Conservation (phyloP, 1,140 invertebrate species). For the Geopemphigus sp. region DNA sequence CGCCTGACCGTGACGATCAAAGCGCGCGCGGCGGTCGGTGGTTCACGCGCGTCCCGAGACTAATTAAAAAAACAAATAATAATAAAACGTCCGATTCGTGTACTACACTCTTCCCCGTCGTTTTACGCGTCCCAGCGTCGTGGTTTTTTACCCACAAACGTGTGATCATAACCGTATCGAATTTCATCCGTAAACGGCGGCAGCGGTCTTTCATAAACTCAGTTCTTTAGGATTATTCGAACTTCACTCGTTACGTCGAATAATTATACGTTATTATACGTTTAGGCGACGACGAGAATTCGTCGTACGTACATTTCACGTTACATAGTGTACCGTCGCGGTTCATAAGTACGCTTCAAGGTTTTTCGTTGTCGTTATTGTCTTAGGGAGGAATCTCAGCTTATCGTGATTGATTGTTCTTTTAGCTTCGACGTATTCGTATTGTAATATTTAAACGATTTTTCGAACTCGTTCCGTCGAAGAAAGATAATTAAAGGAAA, state of each 20-base stretch:
- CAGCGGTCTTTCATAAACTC: neutral
- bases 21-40: too few species aligned
- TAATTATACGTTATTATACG: neutral
- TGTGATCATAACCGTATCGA: neutral
- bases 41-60: slow-evolving; percentile 1
- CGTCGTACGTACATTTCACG: neutral
- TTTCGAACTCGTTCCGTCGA: neutral
- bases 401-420: slow-evolving; percentile 20
- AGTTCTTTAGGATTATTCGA: slow-evolving; percentile 3
- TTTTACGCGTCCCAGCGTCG: neutral
- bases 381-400: neutral
- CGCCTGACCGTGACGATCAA: slow-evolving; percentile 9
- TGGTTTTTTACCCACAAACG: neutral
- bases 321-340: neutral
- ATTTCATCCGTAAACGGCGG: neutral
- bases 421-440: neutral
- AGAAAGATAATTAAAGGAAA: neutral
- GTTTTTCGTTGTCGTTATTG: slow-evolving; percentile 2
- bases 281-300: neutral
- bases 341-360: slow-evolving; percentile 1
- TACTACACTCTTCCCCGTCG: neutral
- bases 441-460: neutral
- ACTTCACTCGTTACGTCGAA: neutral
- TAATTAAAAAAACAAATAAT: slow-evolving; percentile 14
- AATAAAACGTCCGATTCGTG: slow-evolving; percentile 4